These are phyloP conservation scores for Barbus barbus DNA, from an alignment of 2,113 vertebrate species.

Conservation along the genomic window DNA sequence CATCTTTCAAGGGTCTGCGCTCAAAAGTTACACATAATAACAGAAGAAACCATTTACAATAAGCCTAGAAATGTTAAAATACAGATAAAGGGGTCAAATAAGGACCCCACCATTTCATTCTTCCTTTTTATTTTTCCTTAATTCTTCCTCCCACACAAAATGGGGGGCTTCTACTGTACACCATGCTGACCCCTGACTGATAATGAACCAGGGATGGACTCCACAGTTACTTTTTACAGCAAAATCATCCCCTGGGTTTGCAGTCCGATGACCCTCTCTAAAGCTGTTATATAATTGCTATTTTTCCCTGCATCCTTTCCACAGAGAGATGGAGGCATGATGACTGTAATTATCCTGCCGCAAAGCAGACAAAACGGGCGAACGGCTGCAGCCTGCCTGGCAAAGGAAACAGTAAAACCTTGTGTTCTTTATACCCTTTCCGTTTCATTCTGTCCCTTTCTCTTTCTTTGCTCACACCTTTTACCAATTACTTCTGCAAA, in stretches of 20 bases:
- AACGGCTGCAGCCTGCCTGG: constrained; percentile 21
- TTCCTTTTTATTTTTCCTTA: not conserved
- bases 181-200: constrained; percentile 32
- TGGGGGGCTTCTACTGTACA: not conserved
- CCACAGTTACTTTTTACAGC: not conserved
- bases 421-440: not conserved
- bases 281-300: constrained; percentile 51
- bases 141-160: not conserved
- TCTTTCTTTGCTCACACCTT: not conserved
- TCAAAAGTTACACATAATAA: not conserved
- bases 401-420: not conserved
- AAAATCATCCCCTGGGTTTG: not conserved
- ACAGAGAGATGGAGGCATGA: constrained; percentile 51
- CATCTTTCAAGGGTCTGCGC: not conserved
- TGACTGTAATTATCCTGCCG: constrained; percentile 59
- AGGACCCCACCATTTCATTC: not conserved
- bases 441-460: not conserved
- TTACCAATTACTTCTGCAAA: not conserved
- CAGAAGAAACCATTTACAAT: not conserved
- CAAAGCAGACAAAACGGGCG: constrained; percentile 34
- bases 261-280: constrained; percentile 29
- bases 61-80: not conserved
- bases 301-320: constrained; percentile 39
- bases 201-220: constrained; percentile 30
- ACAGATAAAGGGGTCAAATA: not conserved